Conservation (phyloP, 2,797 vertebrate genomes). For the Myoxocephalus aenaeus region DNA sequence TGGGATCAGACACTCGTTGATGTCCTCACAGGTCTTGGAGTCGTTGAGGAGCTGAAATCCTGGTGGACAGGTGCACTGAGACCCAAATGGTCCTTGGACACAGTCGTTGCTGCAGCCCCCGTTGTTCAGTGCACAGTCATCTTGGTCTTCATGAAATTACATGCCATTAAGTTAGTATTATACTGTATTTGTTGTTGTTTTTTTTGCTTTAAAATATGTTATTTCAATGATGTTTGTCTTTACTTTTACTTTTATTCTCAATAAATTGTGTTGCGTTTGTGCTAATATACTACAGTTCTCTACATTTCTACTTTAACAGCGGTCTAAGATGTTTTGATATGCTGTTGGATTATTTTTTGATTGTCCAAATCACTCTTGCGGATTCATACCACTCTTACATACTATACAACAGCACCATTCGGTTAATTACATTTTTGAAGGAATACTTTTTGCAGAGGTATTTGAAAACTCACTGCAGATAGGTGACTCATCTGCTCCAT, state of each 20-base stretch:
- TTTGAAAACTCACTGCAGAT: slow-evolving; percentile 91
- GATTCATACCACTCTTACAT: neutral
- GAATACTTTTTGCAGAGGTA: neutral
- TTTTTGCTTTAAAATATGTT: neutral
- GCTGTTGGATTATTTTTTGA: neutral
- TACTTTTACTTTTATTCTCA: neutral
- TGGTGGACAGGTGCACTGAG: slow-evolving; percentile 79
- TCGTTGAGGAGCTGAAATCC: slow-evolving; percentile 83
- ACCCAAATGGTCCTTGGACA: slow-evolving; percentile 82
- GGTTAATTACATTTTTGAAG: neutral
- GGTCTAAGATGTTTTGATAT: neutral
- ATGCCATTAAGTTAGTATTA: slow-evolving; percentile 11
- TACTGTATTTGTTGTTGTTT: neutral
- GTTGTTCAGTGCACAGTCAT: slow-evolving; percentile 81
- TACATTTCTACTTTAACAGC: neutral
- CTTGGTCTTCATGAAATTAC: slow-evolving; percentile 67
- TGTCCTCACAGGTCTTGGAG: slow-evolving; percentile 83
- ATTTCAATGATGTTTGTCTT: neutral
- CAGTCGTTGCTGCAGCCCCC: slow-evolving; percentile 82
- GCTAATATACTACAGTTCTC: neutral
- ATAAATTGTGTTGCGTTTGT: neutral
- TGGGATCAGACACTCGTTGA: slow-evolving; percentile 83
- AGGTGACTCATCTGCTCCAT: slow-evolving; percentile 95
- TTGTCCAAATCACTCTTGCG: too few relatives aligned
- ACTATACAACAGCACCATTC: neutral